Conservation (phyloP, 2,797 vertebrate genomes). For the Ibycter americanus region DNA sequence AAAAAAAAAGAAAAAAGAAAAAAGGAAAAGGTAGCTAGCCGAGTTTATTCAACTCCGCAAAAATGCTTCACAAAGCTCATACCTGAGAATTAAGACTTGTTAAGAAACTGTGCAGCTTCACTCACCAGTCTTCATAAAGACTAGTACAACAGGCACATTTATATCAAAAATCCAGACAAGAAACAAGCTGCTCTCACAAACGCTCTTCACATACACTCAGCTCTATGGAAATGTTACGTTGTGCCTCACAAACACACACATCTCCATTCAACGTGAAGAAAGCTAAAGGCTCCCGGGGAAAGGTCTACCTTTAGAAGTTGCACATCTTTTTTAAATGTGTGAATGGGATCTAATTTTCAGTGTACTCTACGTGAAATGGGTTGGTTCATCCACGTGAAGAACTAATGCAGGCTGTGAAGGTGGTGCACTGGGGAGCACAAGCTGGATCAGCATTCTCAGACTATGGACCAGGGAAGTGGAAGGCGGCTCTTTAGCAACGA, state of each 20-base stretch:
- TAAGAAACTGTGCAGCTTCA: not conserved
- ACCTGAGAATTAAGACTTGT: not conserved
- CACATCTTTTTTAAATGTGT: not conserved
- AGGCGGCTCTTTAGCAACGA: not conserved
- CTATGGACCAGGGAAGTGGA: not conserved
- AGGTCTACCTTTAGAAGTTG: not conserved
- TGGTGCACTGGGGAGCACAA: not conserved
- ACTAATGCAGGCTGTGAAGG: not conserved
- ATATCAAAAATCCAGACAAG: not conserved
- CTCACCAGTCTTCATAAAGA: not conserved
- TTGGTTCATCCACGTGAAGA: not conserved
- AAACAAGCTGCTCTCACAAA: not conserved
- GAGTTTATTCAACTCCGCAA: not conserved
- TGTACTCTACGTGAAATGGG: not conserved
- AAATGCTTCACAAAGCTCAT: not conserved
- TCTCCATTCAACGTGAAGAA: not conserved
- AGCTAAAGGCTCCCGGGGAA: not conserved
- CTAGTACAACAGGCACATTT: not conserved
- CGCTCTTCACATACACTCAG: rapidly evolving
- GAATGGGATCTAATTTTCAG: not conserved
- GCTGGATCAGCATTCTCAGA: not conserved
- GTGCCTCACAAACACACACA: not conserved
- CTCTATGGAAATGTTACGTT: not conserved
- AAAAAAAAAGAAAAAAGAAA: not conserved
- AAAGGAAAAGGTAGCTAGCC: not conserved